phyloP scores from a whole-genome alignment of 2,113 vertebrate genomes.

The Sinocyclocheilus rhinocerous region DNA sequence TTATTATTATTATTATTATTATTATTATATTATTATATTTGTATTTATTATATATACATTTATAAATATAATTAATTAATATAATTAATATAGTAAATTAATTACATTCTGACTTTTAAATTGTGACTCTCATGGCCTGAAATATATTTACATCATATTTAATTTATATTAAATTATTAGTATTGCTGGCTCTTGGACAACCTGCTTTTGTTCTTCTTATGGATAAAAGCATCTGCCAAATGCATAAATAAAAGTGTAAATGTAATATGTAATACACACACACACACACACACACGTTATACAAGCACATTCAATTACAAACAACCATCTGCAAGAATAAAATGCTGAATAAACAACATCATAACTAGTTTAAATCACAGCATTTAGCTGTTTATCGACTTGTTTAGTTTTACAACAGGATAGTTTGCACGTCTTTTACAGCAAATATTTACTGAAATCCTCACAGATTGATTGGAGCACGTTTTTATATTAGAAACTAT shows the following conservation, averaged over 20 bases:
- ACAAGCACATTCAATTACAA: not conserved
- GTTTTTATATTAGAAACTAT: not conserved
- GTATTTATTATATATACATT: too few species aligned
- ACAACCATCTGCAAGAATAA: not conserved
- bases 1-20: too few species aligned
- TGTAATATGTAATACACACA: too few species aligned
- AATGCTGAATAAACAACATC: constrained; percentile 8
- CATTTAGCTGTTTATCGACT: not conserved
- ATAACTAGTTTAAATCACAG: not conserved
- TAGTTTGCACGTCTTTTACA: not conserved
- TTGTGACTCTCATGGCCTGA: not conserved
- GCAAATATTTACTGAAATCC: not conserved
- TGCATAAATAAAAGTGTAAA: too few species aligned
- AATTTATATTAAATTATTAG: too few species aligned
- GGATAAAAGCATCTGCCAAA: too few species aligned
- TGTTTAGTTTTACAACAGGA: not conserved
- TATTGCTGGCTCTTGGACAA: too few species aligned
- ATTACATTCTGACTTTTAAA: not conserved
- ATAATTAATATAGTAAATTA: not conserved
- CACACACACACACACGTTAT: too few species aligned
- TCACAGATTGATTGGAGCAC: not conserved
- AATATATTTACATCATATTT: not conserved
- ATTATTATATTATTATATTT: too few species aligned
- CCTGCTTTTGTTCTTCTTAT: too few species aligned
- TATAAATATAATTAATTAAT: too few species aligned